Evolutionary conservation across 2,888 invertebrate genomes (phyloP).

Genomic region (Athetis lepigone): DNA sequence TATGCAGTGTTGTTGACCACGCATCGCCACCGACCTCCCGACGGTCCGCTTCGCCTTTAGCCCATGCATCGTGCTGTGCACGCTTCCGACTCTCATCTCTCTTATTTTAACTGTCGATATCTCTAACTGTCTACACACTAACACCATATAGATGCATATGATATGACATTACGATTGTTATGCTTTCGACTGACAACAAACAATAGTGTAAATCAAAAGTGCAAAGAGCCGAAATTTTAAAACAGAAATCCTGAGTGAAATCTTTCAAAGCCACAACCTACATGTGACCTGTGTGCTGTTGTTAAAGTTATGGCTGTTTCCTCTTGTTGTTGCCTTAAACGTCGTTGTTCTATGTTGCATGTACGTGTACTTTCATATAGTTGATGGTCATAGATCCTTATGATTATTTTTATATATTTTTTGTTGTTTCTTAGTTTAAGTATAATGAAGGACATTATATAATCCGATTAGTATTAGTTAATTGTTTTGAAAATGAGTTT

Average conservation of each 20-base stretch:
- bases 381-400: constrained; percentile 47
- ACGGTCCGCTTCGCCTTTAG: constrained; percentile 83
- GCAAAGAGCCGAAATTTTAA: constrained; percentile 53
- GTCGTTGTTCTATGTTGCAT: constrained; percentile 80
- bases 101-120: constrained; percentile 60
- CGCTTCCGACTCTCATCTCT: constrained; percentile 82
- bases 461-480: constrained; percentile 39
- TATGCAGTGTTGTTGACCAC: constrained; percentile 81
- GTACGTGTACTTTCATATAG: constrained; percentile 65
- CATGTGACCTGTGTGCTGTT: constrained; percentile 44
- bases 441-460: constrained; percentile 19
- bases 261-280: constrained; percentile 30
- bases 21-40: constrained; percentile 79
- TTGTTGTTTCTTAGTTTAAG: constrained; percentile 27
- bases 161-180: constrained; percentile 53
- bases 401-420: constrained; percentile 19
- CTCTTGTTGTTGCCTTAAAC: constrained; percentile 54
- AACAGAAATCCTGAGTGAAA: constrained; percentile 35
- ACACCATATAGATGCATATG: constrained; percentile 63
- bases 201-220: constrained; percentile 31
- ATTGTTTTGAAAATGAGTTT: constrained; percentile 31
- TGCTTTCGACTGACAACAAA: constrained; percentile 44
- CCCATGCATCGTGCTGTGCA: constrained; percentile 88
- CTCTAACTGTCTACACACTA: constrained; percentile 60
- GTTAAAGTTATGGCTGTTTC: constrained; percentile 58